Evolutionary conservation across 2,888 invertebrate genomes (phyloP), one percentile per base, ranked within the genome.

Genomic region (Perizoma flavofasciatum): DNA sequence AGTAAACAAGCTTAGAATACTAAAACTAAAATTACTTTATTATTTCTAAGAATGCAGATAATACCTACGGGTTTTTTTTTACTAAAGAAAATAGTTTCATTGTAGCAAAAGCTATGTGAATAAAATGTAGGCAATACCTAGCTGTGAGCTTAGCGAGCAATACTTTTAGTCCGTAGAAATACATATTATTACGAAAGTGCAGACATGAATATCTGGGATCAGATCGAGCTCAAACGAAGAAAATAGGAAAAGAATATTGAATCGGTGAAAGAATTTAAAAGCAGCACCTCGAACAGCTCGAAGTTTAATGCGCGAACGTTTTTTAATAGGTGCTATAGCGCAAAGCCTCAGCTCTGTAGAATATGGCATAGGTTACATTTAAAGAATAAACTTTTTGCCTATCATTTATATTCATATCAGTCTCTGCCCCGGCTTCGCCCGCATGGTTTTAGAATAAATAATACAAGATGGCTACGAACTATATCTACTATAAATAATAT

Each of bases 171-270:
- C 52, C 46, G 52, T 61, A 48, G 61, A 63, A 69, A 73, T 69
- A 70, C 63, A 65, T 68, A 66, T 66, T 72, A 73, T 75, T 67
- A 70, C 63, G 65, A 72, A 75, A 74, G 72, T 69, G 74, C 70
- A 77, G 72, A 67, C 71, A 64, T 67, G 77, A 75, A 75, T 75
- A 75, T 71, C 65, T 68, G 69, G 68, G 72, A 71, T 70, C 70
- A 71, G 72, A 73, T 75, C 68, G 76, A 57, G 54, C 74, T 73
- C 79, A 76, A 74, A 76, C 79, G 75, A 75, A 79, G 75, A 79
- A 83, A 86, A 86, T 82, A 82, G 82, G 82, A 85, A 86, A 82
- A 83, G 86, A 84, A 87, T 86, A 87, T 86, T 84, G 86, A 85
- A 86, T 84, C 81, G 77, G 79, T 73, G 75, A 79, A 77, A 82